Evolutionary conservation across 2,888 invertebrate genomes (phyloP).

Genomic region (Trissoscelio sp.): DNA sequence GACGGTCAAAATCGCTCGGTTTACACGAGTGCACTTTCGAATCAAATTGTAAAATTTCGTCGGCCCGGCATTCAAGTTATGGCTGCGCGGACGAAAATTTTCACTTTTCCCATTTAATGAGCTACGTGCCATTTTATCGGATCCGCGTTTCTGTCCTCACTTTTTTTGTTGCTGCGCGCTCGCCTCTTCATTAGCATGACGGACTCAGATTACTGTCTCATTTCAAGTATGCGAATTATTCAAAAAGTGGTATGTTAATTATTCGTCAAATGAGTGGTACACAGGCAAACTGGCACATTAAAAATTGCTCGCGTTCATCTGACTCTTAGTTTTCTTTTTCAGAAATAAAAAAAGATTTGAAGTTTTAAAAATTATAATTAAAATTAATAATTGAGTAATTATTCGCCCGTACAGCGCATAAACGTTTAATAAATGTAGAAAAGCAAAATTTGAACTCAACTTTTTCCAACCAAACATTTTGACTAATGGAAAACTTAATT

Average conservation of each 20-base stretch:
- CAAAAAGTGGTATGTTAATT: slow-evolving; percentile 35
- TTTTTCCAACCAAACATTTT: no score
- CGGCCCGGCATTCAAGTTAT: slow-evolving; percentile 15
- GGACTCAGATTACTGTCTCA: slow-evolving; percentile 42
- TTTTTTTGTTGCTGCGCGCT: slow-evolving; percentile 13
- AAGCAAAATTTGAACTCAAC: no score
- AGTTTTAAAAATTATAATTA: no score
- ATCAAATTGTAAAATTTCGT: slow-evolving; percentile 54
- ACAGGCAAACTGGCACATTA: neutral
- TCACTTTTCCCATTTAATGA: slow-evolving; percentile 49
- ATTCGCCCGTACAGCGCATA: no score
- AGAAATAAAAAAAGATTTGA: no score
- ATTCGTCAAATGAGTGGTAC: slow-evolving; percentile 9
- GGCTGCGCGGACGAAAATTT: slow-evolving; percentile 13
- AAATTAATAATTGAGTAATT: no score
- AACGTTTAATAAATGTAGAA: no score
- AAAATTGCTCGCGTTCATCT: no score
- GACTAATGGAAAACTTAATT: no score
- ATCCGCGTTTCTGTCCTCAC: neutral
- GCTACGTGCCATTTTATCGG: slow-evolving; percentile 38
- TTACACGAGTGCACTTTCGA: slow-evolving; percentile 46
- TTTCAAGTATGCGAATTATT: slow-evolving; percentile 32
- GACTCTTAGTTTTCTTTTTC: no score
- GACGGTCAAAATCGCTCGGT: slow-evolving; percentile 51
- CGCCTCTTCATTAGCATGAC: slow-evolving; percentile 41